Evolutionary conservation across 1,140 invertebrate genomes (phyloP).

Genomic region (Theocolax elegans): DNA sequence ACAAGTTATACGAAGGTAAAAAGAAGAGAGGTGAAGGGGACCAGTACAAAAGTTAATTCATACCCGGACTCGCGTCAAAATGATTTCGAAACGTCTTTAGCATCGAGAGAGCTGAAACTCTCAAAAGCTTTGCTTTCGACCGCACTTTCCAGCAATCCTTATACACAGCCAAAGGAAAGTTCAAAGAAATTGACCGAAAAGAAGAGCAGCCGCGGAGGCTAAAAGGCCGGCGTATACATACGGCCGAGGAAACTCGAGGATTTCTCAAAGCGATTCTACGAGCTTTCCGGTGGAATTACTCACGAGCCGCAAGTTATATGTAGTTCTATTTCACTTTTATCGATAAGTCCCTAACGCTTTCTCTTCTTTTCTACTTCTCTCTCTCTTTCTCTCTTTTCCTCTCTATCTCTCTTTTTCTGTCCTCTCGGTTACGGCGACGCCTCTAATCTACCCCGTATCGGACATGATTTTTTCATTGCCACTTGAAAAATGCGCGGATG

Average conservation of each 20-base stretch:
- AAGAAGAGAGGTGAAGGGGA: too few species aligned
- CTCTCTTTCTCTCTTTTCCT: background rate
- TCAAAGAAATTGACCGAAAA: constrained; percentile 35
- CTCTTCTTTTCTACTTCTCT: background rate
- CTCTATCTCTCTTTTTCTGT: background rate
- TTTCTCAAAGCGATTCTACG: constrained; percentile 21
- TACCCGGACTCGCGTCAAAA: too few species aligned
- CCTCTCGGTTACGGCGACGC: background rate
- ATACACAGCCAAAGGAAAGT: background rate
- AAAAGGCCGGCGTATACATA: constrained; percentile 16
- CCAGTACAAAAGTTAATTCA: too few species aligned
- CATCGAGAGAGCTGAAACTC: background rate
- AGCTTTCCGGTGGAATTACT: constrained; percentile 31
- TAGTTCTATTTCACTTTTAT: constrained; percentile 20
- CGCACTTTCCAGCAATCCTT: background rate
- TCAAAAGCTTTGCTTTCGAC: background rate
- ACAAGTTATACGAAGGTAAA: too few species aligned
- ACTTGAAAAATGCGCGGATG: background rate
- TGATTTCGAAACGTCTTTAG: constrained; percentile 5
- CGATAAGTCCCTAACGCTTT: background rate
- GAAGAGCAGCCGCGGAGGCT: background rate
- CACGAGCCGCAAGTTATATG: constrained; percentile 16
- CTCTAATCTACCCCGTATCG: background rate
- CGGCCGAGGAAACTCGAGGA: background rate
- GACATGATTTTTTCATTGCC: constrained; percentile 14